Evolutionary conservation across 2,113 vertebrate genomes (phyloP).

Genomic region (Promerops cafer): DNA sequence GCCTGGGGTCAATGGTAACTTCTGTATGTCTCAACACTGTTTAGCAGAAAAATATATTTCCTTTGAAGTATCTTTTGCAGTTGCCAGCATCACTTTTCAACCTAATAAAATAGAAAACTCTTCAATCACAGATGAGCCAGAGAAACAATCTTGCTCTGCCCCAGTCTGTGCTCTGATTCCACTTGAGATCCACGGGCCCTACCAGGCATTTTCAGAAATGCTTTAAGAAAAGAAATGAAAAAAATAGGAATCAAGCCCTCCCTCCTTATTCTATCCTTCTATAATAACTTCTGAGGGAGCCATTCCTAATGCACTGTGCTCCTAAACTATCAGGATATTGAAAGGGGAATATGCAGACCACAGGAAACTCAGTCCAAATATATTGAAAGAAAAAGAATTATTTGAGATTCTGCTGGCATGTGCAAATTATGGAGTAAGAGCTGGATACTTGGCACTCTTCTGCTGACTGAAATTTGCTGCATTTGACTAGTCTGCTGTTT

Average conservation of each 20-base stretch:
- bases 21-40: not conserved
- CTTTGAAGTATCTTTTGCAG: not conserved
- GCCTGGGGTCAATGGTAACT: not conserved
- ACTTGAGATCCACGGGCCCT: not conserved
- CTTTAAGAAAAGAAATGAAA: not conserved
- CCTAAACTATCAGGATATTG: not conserved
- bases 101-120: not conserved
- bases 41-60: not conserved
- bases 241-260: not conserved
- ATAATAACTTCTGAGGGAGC: not conserved
- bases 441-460: not conserved
- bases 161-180: not conserved
- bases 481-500: constrained; percentile 24
- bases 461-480: not conserved
- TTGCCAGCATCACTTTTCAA: not conserved
- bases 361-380: not conserved
- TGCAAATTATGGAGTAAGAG: not conserved
- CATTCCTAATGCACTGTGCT: not conserved
- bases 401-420: not conserved
- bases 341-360: not conserved
- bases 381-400: not conserved
- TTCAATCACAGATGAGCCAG: not conserved
- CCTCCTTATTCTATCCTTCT: not conserved
- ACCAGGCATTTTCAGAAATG: not conserved
- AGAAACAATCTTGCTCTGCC: not conserved